Conservation (phyloP, 2,888 invertebrate species). For the Cosmorhoe ocellata region DNA sequence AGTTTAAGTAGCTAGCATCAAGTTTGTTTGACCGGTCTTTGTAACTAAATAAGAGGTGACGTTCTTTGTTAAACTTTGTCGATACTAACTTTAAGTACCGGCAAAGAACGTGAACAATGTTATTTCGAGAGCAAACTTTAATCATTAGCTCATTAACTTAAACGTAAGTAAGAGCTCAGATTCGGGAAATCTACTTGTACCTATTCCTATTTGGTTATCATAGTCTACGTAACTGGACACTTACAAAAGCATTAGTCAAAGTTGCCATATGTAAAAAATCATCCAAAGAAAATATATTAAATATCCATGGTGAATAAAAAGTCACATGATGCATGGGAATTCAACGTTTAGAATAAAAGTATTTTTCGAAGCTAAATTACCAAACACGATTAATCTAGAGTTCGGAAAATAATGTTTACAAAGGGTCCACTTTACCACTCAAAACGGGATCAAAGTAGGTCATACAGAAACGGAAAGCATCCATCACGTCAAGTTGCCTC, state of each 20-base stretch:
- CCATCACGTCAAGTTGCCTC: conserved; percentile 20
- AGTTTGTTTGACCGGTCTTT: conserved; percentile 28
- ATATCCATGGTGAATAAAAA: no score
- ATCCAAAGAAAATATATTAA: no score
- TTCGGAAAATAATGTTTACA: neutral
- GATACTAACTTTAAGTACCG: conserved; percentile 21
- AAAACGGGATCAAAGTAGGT: conserved; percentile 11
- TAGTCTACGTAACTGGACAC: neutral
- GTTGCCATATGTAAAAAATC: neutral
- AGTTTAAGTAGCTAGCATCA: conserved; percentile 16
- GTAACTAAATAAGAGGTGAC: conserved; percentile 30
- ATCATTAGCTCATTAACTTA: conserved; percentile 25
- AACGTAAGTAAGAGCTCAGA: conserved; percentile 14
- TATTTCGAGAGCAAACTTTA: conserved; percentile 21
- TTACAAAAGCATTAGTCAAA: no score
- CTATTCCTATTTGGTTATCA: conserved; percentile 6
- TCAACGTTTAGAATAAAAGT: no score
- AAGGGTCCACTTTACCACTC: conserved; percentile 7
- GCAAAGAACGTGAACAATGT: conserved; percentile 21
- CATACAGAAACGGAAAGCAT: conserved; percentile 14
- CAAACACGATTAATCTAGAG: no score
- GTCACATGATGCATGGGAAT: no score
- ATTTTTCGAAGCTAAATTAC: no score
- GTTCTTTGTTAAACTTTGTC: conserved; percentile 33
- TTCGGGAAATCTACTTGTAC: conserved; percentile 4